phyloP scores from a whole-genome alignment of 2,797 vertebrate species.

The Syndactyla subalaris region DNA sequence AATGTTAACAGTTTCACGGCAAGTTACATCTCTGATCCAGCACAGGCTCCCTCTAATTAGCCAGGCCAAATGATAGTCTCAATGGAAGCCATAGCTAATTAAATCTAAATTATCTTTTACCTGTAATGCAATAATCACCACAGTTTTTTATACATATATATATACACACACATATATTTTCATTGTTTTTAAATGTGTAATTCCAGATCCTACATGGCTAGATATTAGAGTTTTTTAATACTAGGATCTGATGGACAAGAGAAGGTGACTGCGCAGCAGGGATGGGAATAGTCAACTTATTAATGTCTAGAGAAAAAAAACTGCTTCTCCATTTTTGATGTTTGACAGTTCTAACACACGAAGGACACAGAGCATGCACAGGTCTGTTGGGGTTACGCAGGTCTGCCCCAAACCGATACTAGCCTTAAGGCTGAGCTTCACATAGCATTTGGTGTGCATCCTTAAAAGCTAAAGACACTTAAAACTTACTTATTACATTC shows the following conservation, averaged over 20 bases:
- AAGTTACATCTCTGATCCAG: not conserved
- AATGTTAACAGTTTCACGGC: not conserved
- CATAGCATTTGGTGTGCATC: not conserved
- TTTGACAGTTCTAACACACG: not conserved
- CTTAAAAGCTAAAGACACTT: not conserved
- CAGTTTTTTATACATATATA: not conserved
- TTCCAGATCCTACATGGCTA: not conserved
- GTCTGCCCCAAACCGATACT: not conserved
- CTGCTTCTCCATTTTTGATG: not conserved
- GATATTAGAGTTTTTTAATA: not conserved
- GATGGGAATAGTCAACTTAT: not conserved
- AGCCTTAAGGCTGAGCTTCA: not conserved
- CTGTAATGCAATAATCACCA: not conserved
- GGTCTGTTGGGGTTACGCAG: not conserved
- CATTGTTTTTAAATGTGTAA: not conserved
- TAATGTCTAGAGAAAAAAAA: not conserved
- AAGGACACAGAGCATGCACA: not conserved
- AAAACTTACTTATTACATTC: not conserved
- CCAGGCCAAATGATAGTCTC: not conserved
- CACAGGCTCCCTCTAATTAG: not conserved
- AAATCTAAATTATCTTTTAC: not conserved
- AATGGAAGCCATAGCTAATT: not conserved
- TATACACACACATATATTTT: not conserved
- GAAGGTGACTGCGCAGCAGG: not conserved
- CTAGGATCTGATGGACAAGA: not conserved